These are phyloP conservation scores for Sclerodermus sp. DNA, from an alignment of 2,888 invertebrate species.

Conservation along the genomic window DNA sequence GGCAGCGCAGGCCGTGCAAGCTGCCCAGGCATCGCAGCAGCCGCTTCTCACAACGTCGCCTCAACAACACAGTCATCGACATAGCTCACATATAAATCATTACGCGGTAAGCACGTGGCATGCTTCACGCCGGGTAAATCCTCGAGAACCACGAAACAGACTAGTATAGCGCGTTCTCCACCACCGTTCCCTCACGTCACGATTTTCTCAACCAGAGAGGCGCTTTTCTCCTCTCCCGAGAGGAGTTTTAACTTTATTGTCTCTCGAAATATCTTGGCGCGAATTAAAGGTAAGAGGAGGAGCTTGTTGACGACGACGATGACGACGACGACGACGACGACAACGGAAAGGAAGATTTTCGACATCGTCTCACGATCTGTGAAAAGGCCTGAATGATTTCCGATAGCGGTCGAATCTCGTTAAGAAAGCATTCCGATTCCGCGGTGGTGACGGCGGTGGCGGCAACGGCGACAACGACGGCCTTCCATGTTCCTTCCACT, in stretches of 20 bases:
- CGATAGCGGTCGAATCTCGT: slow-evolving; percentile 41
- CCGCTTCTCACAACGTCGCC: slow-evolving; percentile 52
- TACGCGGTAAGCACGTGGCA: slow-evolving; percentile 41
- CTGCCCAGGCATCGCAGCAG: slow-evolving; percentile 48
- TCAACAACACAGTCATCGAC: slow-evolving; percentile 51
- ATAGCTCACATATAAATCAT: slow-evolving; percentile 51
- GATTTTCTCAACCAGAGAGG: too few species aligned
- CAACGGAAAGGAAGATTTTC: not conserved
- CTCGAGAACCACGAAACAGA: too few species aligned
- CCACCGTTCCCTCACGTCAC: too few species aligned
- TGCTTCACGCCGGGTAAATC: slow-evolving; percentile 6
- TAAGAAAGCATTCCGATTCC: slow-evolving; percentile 45
- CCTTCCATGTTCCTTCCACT: slow-evolving; percentile 28
- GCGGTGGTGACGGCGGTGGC: slow-evolving; percentile 17
- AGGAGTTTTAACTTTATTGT: too few species aligned
- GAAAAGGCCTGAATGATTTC: slow-evolving; percentile 30
- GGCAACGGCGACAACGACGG: slow-evolving; percentile 4
- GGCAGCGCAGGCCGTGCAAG: slow-evolving; percentile 39
- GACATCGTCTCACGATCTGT: not conserved
- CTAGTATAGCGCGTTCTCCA: too few species aligned
- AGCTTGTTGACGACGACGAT: too few species aligned
- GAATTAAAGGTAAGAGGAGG: too few species aligned
- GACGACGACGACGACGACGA: too few species aligned
- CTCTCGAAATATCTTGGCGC: too few species aligned
- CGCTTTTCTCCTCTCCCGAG: too few species aligned